Conservation (phyloP, 1,140 invertebrate species). For the Euwallacea similis region DNA sequence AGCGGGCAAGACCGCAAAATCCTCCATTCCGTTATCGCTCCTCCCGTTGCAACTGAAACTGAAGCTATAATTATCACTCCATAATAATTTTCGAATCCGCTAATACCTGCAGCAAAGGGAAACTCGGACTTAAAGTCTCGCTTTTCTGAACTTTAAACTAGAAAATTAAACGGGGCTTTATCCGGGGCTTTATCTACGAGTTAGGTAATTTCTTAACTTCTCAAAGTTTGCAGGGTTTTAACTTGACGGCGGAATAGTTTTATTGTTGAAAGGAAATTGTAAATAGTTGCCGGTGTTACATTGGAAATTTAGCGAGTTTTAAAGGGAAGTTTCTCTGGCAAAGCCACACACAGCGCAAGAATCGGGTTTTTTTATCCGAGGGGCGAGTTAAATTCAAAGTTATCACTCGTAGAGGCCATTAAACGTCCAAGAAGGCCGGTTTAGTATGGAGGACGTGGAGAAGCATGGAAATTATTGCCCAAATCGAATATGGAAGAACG, state of each 20-base stretch:
- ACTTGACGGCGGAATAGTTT: constrained; percentile 16
- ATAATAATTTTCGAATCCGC: constrained; percentile 5
- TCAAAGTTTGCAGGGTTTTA: constrained; percentile 11
- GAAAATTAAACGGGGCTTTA: constrained; percentile 16
- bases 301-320: background rate
- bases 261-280: constrained; percentile 15
- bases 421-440: background rate
- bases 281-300: constrained; percentile 13
- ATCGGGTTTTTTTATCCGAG: too few relatives aligned
- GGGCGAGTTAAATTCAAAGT: too few relatives aligned
- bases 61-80: constrained; percentile 9
- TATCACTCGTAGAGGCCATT: too few relatives aligned
- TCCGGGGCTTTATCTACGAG: constrained; percentile 9
- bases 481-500: constrained; percentile 12
- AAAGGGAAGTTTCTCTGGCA: background rate
- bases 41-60: background rate
- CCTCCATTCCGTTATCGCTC: background rate
- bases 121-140: constrained; percentile 11
- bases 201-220: constrained; percentile 17
- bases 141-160: constrained; percentile 19
- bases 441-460: constrained; percentile 10
- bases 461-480: constrained; percentile 6
- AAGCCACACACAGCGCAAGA: background rate
- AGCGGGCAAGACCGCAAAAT: background rate
- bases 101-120: constrained; percentile 11